phyloP scores from a whole-genome alignment of 2,113 vertebrate genomes.

The Synchiropus splendidus region DNA sequence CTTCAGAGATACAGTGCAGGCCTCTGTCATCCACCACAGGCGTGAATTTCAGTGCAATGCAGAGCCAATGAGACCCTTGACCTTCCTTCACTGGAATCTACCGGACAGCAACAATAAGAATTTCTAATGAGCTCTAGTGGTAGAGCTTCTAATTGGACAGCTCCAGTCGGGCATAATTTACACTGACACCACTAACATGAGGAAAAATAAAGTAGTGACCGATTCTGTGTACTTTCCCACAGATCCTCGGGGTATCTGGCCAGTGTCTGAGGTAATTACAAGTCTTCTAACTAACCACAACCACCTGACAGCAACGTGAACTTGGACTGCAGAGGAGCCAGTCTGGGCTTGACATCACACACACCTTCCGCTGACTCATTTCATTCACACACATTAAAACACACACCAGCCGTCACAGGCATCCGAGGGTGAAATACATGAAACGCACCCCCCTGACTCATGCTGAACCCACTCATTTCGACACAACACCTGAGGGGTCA shows the following conservation, averaged over 20 bases:
- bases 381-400: constrained; percentile 1
- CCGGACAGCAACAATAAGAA: no score
- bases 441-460: constrained; percentile 38
- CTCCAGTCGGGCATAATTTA: no score
- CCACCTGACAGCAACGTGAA: constrained; percentile 52
- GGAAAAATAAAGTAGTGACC: constrained; percentile 3
- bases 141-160: no score
- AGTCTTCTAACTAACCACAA: constrained; percentile 50
- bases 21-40: no score
- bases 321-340: constrained; percentile 51
- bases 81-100: no score
- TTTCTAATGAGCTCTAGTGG: no score
- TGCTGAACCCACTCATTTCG: constrained; percentile 30
- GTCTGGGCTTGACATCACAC: constrained; percentile 54
- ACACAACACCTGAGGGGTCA: constrained; percentile 2
- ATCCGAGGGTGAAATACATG: constrained; percentile 4
- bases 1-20: no score
- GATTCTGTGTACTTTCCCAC: constrained; percentile 36
- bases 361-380: constrained; percentile 42
- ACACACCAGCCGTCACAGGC: constrained; percentile 2
- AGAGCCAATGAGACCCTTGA: no score
- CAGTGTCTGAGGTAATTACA: constrained; percentile 52
- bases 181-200: neutral
- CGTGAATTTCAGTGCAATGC: no score
- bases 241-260: constrained; percentile 47